phyloP scores from a whole-genome alignment of 2,888 invertebrate species.

The Athetis lepigone region DNA sequence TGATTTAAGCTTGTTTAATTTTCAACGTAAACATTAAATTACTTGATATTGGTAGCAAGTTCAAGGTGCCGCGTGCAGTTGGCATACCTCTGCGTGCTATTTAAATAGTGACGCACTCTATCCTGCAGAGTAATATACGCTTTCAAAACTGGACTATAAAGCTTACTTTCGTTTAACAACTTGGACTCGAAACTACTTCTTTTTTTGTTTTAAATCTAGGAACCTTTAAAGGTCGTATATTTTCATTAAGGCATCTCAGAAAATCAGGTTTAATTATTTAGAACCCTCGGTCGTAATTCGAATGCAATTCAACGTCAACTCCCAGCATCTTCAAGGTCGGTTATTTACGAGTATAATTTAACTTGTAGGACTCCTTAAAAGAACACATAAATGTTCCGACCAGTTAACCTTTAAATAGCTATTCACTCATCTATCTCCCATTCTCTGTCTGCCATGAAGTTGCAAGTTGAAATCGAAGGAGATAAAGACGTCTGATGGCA shows the following conservation, averaged over 20 bases:
- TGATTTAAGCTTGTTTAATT: slow-evolving; percentile 14
- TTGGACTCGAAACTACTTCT: slow-evolving; percentile 52
- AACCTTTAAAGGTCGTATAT: slow-evolving; percentile 80
- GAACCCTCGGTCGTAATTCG: slow-evolving; percentile 72
- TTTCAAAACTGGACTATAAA: slow-evolving; percentile 59
- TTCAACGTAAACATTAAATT: slow-evolving; percentile 61
- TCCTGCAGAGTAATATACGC: slow-evolving; percentile 51
- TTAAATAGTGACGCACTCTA: slow-evolving; percentile 55
- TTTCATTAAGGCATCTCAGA: slow-evolving; percentile 75
- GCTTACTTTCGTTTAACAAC: slow-evolving; percentile 64
- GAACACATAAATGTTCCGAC: slow-evolving; percentile 34
- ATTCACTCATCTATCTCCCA: slow-evolving; percentile 26
- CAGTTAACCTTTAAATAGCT: slow-evolving; percentile 49
- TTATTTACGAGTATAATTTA: slow-evolving; percentile 69
- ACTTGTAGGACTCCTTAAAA: slow-evolving; percentile 41
- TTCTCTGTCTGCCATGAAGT: not conserved
- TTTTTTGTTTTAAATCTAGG: slow-evolving; percentile 76
- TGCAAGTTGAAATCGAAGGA: not conserved
- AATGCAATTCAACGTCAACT: slow-evolving; percentile 64
- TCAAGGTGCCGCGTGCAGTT: slow-evolving; percentile 69
- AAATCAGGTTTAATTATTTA: slow-evolving; percentile 80
- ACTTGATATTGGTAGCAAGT: slow-evolving; percentile 71
- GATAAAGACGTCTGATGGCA: not conserved
- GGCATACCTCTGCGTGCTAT: slow-evolving; percentile 69
- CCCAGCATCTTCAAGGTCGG: slow-evolving; percentile 76